Base-by-base conservation (phyloP, 2,113 vertebrate genomes). In the Polypterus bichir region DNA sequence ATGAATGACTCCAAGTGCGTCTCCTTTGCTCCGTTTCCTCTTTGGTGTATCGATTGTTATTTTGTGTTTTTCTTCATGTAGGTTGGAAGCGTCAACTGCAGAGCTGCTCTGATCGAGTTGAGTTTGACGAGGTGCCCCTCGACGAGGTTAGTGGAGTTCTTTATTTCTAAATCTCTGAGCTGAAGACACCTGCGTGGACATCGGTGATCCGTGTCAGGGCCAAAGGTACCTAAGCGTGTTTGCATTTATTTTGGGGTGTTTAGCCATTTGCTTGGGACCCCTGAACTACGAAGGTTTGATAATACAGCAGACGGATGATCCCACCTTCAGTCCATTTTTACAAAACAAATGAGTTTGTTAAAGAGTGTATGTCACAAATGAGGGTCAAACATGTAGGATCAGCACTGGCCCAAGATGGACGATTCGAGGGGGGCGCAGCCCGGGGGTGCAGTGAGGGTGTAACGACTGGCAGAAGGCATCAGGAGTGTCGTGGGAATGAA, bases 71-170 rank as follows among this genome's bases (percentile, higher is more conserved):
- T 44, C 57, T 7, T 64, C 61, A 46, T 69, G 2, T 47, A 82
- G 74, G 59, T 48, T 83, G 79, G 78, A 63, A 79, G 51, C 55
- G 64, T 57, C 49, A 73, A n/a, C 60, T 83, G 5, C 65, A 77
- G 62, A n/a, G 9, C 44, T 9, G 61, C 5, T 73, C 64, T 3
- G n/a, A 5, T 4, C 73, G 75, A 2, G 64, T 78, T 48, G 6
- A n/a, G 2, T 68, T 85, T 45, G 1, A 61, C 4, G 74, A 78
- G 52, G 68, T 51, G 1, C 48, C 3, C 1, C 74, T 85, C 0
- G 45, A 68, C 4, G 4, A 70, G 72, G 82, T 84, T 57, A n/a
- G 61, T 52, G 45, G 27, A 4, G 44, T 45, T 44, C 9, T 48
- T 51, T 56, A 10, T 46, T 27, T 48, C 10, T 9, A 27, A 44